Evolutionary conservation across 37 sponge, comb jelly and placozoan species (phyloP).

Genomic region (Tethya wilhelma): DNA sequence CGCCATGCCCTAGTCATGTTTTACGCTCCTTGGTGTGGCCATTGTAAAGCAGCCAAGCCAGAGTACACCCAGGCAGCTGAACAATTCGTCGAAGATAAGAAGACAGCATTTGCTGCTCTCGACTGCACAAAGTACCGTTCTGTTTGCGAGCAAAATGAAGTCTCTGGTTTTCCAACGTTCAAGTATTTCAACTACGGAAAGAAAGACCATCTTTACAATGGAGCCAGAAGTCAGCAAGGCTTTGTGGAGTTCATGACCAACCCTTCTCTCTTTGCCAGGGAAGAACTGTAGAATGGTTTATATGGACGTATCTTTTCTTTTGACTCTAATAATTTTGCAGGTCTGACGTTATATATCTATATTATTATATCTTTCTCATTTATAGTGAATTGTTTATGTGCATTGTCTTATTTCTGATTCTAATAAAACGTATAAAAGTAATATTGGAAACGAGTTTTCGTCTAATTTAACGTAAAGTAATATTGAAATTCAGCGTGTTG

Average conservation of each 20-base stretch:
- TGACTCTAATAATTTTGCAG: too few relatives aligned
- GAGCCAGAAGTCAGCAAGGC: slow-evolving; percentile 44
- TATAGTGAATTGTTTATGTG: too few relatives aligned
- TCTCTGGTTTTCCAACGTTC: slow-evolving; percentile 85
- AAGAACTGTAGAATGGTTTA: too few relatives aligned
- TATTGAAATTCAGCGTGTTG: too few relatives aligned
- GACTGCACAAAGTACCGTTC: slow-evolving; percentile 79
- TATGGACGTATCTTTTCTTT: too few relatives aligned
- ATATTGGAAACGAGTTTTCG: too few relatives aligned
- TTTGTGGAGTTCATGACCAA: slow-evolving; percentile 77
- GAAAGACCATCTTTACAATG: slow-evolving; percentile 49
- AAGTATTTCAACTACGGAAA: slow-evolving; percentile 84
- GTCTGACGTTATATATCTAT: too few relatives aligned
- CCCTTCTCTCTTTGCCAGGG: slow-evolving; percentile 14
- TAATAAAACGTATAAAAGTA: too few relatives aligned
- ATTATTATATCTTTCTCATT: too few relatives aligned
- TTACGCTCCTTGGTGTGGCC: slow-evolving; percentile 98
- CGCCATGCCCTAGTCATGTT: slow-evolving; percentile 92
- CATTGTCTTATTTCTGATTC: too few relatives aligned
- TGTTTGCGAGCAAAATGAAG: slow-evolving; percentile 60
- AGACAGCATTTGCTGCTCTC: slow-evolving; percentile 74
- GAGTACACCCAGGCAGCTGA: slow-evolving; percentile 80
- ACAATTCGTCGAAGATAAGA: slow-evolving; percentile 58
- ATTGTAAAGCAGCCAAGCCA: slow-evolving; percentile 94
- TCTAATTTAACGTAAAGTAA: too few relatives aligned